Evolutionary conservation across 2,888 invertebrate genomes (phyloP).

Genomic region (Colletes collaris): DNA sequence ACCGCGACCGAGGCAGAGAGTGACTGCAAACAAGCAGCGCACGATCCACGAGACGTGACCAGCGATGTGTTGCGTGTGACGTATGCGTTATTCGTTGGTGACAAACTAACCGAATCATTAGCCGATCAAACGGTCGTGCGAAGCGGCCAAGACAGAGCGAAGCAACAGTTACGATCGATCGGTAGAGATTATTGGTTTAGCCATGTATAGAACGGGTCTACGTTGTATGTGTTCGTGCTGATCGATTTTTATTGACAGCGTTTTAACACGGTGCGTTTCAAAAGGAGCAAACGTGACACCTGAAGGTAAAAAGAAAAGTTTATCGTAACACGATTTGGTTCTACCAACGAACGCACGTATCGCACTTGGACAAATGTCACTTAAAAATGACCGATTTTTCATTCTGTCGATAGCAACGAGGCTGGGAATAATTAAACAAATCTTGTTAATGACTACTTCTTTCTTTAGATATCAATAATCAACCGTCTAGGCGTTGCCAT

Average conservation of each 20-base stretch:
- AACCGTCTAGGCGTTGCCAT: constrained; percentile 17
- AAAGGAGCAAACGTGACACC: constrained; percentile 21
- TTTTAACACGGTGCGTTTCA: constrained; percentile 19
- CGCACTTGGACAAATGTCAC: background rate
- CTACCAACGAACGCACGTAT: background rate
- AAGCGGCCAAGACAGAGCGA: constrained; percentile 7
- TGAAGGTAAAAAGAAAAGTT: constrained; percentile 41
- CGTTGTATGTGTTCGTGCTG: constrained; percentile 30
- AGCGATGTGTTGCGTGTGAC: constrained; percentile 13
- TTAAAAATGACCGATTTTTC: background rate
- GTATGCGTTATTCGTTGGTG: constrained; percentile 24
- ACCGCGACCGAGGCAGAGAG: background rate
- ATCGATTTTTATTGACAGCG: constrained; percentile 37
- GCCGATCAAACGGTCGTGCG: constrained; percentile 26
- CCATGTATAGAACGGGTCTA: background rate
- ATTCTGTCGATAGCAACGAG: background rate
- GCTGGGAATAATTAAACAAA: background rate
- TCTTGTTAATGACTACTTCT: background rate
- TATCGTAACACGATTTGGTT: constrained; percentile 1
- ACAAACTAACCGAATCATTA: constrained; percentile 29
- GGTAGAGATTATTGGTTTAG: constrained; percentile 22
- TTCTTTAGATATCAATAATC: constrained; percentile 11
- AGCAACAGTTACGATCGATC: constrained; percentile 42
- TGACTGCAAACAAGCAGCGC: background rate
- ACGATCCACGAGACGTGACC: constrained; percentile 5